Evolutionary conservation across 2,113 vertebrate species (phyloP), one percentile per base, ranked within the genome.

Genomic region (Climacteris rufus): DNA sequence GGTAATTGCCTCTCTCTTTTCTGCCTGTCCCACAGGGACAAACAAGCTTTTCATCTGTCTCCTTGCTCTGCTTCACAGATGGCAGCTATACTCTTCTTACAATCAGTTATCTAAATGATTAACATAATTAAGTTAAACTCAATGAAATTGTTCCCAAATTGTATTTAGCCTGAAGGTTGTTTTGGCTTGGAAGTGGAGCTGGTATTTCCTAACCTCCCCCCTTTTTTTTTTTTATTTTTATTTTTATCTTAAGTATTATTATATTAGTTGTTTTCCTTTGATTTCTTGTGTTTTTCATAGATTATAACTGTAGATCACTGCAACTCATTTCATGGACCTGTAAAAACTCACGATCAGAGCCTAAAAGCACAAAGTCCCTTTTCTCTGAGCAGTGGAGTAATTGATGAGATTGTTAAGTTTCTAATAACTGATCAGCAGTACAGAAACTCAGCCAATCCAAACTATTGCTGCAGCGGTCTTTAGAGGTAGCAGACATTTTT

Each of bases 41-140:
- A 91, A 70, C 15, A 90, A 64, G 49, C 75, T 92, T 94, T 90
- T 93, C 33, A 52, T 87, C 74, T 78, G 74, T 91, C 75, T 85
- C 39, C 66, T 83, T 92, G 39, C 66, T 68, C 13, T 64, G 82
- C 74, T 82, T 84, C 78, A 56, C 79, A 85, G 61, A 92, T 95
- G 93, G 65, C 72, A 79, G 30, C 39, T 35, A 33, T 75, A 61
- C 21, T 88, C 40, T 60, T 68, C 33, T 79, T 5, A 2, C 54
- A 84, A 64, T 76, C 66, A 79, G 35, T 96, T 94, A 39, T 72
- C 53, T 71, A 82, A 90, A 79, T 59, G 56, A 93, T 88, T 85
- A 88, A 54, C 66, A 60, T 79, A 85, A 96, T 92, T 87, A 94
- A 79, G 53, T 90, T 92, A 85, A 87, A 72, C 27, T 87, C 35